phyloP scores from a whole-genome alignment of 2,113 vertebrate genomes.

The Lathamus discolor region DNA sequence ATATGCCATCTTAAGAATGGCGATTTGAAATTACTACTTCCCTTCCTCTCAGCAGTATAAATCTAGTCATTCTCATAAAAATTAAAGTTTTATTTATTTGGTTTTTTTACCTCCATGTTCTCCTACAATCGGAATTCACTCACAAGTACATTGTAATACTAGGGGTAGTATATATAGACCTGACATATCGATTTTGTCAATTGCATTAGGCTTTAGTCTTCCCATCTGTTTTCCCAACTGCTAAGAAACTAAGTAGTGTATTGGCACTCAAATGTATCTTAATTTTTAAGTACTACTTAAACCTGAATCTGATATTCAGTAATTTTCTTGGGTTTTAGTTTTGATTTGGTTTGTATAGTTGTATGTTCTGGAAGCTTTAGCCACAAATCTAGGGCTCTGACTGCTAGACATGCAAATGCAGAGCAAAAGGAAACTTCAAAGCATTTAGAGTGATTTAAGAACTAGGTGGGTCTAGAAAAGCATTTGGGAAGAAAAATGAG shows the following conservation, averaged over 20 bases:
- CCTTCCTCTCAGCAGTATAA: neutral
- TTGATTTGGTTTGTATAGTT: neutral
- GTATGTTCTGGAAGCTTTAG: neutral
- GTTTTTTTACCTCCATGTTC: fast-evolving
- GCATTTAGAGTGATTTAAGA: neutral
- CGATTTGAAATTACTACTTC: neutral
- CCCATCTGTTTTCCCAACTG: neutral
- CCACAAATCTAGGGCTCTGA: neutral
- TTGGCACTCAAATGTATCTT: neutral
- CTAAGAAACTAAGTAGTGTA: neutral
- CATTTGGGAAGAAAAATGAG: neutral
- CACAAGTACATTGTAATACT: neutral
- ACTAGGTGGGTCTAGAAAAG: neutral
- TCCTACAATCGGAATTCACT: neutral
- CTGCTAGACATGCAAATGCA: neutral
- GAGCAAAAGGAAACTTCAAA: neutral
- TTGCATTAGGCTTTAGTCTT: neutral
- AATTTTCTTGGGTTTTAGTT: neutral
- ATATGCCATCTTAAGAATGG: neutral
- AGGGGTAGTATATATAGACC: neutral
- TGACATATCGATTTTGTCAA: neutral
- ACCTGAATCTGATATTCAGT: neutral
- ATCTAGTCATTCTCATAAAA: neutral
- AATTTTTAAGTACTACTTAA: neutral
- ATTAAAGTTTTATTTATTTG: neutral